Base-by-base conservation (phyloP, 2,113 vertebrate genomes). In the Engystomops pustulosus region DNA sequence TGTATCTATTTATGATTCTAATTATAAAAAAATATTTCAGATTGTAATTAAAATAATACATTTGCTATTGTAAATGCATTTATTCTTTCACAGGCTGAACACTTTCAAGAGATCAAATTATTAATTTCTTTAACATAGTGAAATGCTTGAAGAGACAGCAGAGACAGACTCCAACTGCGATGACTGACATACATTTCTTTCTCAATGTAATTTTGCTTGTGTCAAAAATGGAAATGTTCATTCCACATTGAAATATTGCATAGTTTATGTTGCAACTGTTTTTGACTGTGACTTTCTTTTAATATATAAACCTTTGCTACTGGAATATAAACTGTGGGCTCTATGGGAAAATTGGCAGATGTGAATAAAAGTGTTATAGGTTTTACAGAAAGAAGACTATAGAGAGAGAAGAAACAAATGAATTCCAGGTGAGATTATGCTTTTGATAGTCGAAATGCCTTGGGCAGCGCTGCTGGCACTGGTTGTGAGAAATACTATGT, bases 361-460 rank as follows among this genome's bases (percentile, higher is more conserved):
- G 1, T 55, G 8, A 76, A 76, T 76, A 53, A 51, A 75, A 34
- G 15, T 32, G 27, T 53, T 53, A 75, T 49, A 18, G 10, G 72
- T 15, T 75, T 75, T 53, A 76, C 72, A 36, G 36, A 76, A 53
- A 12, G 27, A 53, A 76, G 47, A 38, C 10, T 47, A 34, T 76
- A 11, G 72, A 76, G 17, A 76, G 47, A 77, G 18, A 77, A 74
- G 71, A 47, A 77, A 17, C 18, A 77, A 55, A 55, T 55, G 30
- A 55, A 77, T 77, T 55, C 30, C 36, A 14, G 49, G 38, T 55
- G 74, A 58, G 30, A 77, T 38, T 18, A 36, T 58, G 45, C n/a
- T 55, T 53, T 23, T 55, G 41, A 45, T 38, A 38, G 20, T 14
- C 55, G 20, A 77, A 58, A 55, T 77, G 74, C 74, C 74, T 58